Evolutionary conservation across 2,113 vertebrate genomes (phyloP).

Genomic region (Hippotragus niger): DNA sequence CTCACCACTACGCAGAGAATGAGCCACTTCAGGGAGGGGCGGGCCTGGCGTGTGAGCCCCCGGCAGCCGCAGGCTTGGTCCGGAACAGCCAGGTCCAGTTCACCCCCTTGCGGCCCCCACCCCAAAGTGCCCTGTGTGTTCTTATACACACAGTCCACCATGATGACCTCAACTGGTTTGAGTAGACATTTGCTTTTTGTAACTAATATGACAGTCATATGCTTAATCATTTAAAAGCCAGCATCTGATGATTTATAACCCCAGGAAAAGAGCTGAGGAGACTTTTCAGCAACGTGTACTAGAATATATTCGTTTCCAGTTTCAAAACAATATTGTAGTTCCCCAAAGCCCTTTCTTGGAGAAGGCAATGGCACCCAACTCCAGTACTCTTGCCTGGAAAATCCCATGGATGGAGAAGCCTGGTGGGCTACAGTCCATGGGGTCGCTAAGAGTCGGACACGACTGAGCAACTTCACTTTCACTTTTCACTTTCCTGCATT

Average conservation of each 20-base stretch:
- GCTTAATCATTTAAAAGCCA: conserved; percentile 24
- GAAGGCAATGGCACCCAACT: no score
- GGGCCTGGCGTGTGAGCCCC: neutral
- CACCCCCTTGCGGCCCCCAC: neutral
- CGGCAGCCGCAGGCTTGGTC: neutral
- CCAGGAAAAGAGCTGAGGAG: neutral
- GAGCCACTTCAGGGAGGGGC: neutral
- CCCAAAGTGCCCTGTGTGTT: neutral
- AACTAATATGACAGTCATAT: neutral
- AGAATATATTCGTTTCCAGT: neutral
- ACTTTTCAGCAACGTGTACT: neutral
- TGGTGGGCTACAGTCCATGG: no score
- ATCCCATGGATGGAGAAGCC: no score
- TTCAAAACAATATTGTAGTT: neutral
- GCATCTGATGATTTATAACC: neutral
- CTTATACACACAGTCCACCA: neutral
- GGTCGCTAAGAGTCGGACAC: no score
- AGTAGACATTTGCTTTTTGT: conserved; percentile 13
- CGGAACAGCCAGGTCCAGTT: neutral
- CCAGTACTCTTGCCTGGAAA: no score
- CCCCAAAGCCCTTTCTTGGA: neutral
- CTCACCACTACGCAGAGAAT: fast-evolving
- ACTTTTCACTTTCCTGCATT: no score
- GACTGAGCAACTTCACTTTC: no score
- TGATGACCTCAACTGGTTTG: neutral